Evolutionary conservation across 2,888 invertebrate genomes (phyloP), one percentile per base, ranked within the genome.

Genomic region (Lycocerus yunnanus): DNA sequence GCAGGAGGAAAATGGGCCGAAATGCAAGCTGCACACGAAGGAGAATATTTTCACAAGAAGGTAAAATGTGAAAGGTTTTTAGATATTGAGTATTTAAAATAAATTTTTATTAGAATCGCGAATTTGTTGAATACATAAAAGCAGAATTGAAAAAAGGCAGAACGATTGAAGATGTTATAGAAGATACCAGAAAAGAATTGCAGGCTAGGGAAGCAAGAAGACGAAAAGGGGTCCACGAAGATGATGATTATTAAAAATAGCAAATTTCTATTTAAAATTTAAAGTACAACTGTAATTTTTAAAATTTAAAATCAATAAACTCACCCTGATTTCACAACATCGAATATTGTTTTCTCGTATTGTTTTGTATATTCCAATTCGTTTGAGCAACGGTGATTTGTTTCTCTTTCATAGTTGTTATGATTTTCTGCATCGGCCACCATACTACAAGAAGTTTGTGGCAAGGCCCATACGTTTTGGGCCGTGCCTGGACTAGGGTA

Each of bases 401-500:
- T 88, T 74, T 89, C 89, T 80, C 88, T 88, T 75, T 88, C 88
- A 79, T 87, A 85, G 80, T 87, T 87, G 14, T 85, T 87, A 24
- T 88, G 88, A 80, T 89, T 89, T 78, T 89, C 93, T 80, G 90
- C 89, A 80, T 93, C 93, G 3, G 93, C 92, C 75, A 92, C 93
- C 93, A 94, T 94, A 83, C 92, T 92, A 88, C 93, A 94, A 80
- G 93, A 93, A 86, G 92, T 92, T 88, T 92, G 93, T 89, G 93
- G 93, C 90, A 94, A 90, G 87, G 94, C 94, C 95, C 95, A 95
- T 86, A 95, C 95, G 88, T 94, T 95, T 87, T 94, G 94, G 88
- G 95, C 95, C 88, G 94, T 93, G 91, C 95, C 95, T 89, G 95
- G 95, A 88, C 94, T 94, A 78, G 95, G 94, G 87, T 93, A 93